Conservation (phyloP, 2,888 invertebrate species). For the Smittia aterrima region DNA sequence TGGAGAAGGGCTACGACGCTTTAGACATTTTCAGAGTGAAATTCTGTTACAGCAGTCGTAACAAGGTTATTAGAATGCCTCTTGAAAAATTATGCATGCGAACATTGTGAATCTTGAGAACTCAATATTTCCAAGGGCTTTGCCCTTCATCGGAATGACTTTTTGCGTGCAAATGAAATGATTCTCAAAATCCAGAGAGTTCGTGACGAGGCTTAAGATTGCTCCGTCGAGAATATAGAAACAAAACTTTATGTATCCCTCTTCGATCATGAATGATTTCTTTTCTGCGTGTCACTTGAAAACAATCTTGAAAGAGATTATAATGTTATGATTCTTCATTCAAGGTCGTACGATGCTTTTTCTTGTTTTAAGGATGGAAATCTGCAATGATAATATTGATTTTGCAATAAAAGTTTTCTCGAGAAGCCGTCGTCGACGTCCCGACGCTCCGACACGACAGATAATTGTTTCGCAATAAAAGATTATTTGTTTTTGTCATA, state of each 20-base stretch:
- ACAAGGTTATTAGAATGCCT: no score
- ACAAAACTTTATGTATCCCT: neutral
- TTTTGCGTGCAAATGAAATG: no score
- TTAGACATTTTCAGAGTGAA: neutral
- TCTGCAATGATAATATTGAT: slow-evolving; percentile 30
- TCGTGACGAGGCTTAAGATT: no score
- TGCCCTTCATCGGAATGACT: no score
- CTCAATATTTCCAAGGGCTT: no score
- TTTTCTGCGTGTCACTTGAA: neutral
- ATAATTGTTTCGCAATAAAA: neutral
- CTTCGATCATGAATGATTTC: neutral
- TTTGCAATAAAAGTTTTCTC: slow-evolving; percentile 10
- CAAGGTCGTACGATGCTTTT: no score
- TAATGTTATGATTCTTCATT: neutral
- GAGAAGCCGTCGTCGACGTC: neutral
- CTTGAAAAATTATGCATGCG: no score
- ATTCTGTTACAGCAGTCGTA: neutral
- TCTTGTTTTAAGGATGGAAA: slow-evolving; percentile 15
- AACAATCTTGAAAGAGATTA: neutral
- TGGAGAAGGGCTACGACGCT: neutral
- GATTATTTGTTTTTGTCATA: no score
- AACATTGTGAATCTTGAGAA: no score
- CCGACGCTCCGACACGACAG: neutral
- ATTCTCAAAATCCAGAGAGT: no score
- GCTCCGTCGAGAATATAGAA: no score